Percentiles rank a stretch among this genome's conserved stretches.
phyloP scores from a whole-genome alignment of 2,888 invertebrate species.

The Parnassius mnemosyne region DNA sequence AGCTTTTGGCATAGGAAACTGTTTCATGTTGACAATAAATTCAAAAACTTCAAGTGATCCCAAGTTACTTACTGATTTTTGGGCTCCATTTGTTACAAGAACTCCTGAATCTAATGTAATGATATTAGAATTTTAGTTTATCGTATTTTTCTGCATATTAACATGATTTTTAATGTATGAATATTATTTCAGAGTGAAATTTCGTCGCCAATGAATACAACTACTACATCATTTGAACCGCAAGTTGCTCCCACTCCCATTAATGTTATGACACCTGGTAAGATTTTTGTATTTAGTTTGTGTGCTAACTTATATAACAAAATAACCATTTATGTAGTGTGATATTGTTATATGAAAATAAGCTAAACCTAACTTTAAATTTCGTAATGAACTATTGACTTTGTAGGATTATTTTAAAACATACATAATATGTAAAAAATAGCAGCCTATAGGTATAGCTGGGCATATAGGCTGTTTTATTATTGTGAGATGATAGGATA shows the following conservation, averaged over 20 bases:
- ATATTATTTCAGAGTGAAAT: conserved; percentile 52
- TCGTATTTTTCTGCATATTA: too few species aligned
- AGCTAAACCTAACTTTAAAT: too few species aligned
- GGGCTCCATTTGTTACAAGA: conserved; percentile 88
- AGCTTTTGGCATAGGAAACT: conserved; percentile 91
- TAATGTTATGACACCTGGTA: conserved; percentile 43
- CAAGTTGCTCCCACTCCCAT: conserved; percentile 40
- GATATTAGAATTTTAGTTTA: not conserved
- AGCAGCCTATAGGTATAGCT: too few species aligned
- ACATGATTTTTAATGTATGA: too few species aligned
- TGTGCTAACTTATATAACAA: not conserved
- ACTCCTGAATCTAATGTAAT: conserved; percentile 59
- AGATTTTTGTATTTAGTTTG: conserved; percentile 5
- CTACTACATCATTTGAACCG: conserved; percentile 50
- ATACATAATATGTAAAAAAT: too few species aligned
- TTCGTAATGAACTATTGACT: too few species aligned
- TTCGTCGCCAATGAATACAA: conserved; percentile 45
- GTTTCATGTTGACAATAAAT: conserved; percentile 94
- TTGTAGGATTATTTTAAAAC: too few species aligned
- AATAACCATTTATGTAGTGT: too few species aligned
- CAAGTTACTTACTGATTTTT: conserved; percentile 86
- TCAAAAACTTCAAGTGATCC: conserved; percentile 83
- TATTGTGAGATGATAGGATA: too few species aligned
- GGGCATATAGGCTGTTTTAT: too few species aligned
- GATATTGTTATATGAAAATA: too few species aligned